phyloP scores from a whole-genome alignment of 2,113 vertebrate species.

The Hippocampus zosterae region DNA sequence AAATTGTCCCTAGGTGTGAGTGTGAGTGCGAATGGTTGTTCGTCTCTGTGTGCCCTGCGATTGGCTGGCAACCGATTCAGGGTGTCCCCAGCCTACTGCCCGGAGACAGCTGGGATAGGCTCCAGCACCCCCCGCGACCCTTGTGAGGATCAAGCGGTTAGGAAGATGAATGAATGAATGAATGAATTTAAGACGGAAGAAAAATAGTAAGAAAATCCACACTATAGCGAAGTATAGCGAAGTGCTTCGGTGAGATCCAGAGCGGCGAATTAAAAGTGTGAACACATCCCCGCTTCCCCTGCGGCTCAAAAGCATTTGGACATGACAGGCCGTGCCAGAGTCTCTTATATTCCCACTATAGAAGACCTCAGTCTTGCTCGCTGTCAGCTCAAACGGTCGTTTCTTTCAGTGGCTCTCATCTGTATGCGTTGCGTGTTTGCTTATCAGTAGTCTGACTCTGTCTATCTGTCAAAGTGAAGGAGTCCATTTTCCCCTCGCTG shows the following conservation, averaged over 20 bases:
- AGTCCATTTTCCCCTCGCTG: conserved; percentile 9
- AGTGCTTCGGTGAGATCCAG: neutral
- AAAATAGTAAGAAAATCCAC: too few species aligned
- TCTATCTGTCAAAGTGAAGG: conserved; percentile 23
- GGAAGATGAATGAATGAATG: too few species aligned
- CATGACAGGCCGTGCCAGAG: neutral
- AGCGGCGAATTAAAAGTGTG: neutral
- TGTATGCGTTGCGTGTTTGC: conserved; percentile 10
- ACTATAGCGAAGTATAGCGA: too few species aligned
- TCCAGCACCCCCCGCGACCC: too few species aligned
- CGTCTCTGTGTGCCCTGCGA: too few species aligned
- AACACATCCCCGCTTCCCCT: neutral
- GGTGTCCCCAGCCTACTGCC: too few species aligned
- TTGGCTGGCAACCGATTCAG: too few species aligned
- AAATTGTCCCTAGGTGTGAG: too few species aligned
- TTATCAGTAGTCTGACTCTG: conserved; percentile 15
- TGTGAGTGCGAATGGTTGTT: too few species aligned
- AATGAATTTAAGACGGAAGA: too few species aligned
- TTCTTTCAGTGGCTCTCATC: conserved; percentile 21
- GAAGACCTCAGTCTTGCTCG: conserved; percentile 23
- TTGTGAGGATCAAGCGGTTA: too few species aligned
- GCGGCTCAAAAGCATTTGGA: neutral
- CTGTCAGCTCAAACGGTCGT: conserved; percentile 16
- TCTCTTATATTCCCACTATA: conserved; percentile 13
- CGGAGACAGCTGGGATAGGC: too few species aligned